Percentiles rank a stretch among this genome's conserved stretches.
These are phyloP conservation scores for Dusona sp. DNA, from an alignment of 2,888 invertebrate species.

Conservation along the genomic window DNA sequence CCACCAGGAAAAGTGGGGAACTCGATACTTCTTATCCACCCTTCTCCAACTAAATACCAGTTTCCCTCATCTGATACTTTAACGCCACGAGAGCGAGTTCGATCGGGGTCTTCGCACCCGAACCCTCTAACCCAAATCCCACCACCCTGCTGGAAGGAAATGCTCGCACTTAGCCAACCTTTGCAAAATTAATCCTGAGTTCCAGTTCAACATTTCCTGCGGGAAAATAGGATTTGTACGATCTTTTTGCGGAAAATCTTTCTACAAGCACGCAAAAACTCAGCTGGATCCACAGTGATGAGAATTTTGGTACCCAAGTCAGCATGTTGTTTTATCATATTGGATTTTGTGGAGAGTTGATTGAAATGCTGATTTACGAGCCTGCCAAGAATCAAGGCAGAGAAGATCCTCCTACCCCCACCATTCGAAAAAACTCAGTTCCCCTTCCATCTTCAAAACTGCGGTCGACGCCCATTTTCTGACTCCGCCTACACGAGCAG, in stretches of 20 bases:
- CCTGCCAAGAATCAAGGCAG: conserved; percentile 13
- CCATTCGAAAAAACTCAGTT: conserved; percentile 16
- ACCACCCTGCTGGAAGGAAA: conserved; percentile 57
- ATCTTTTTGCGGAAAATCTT: background rate
- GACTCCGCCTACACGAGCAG: conserved; percentile 52
- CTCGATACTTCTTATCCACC: conserved; percentile 12
- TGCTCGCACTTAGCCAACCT: background rate
- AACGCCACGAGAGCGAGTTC: conserved; percentile 18
- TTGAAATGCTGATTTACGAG: conserved; percentile 39
- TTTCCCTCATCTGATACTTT: background rate
- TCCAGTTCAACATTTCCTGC: background rate
- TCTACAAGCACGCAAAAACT: background rate
- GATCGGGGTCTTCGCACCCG: conserved; percentile 30
- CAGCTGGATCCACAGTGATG: background rate
- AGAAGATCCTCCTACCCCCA: conserved; percentile 26
- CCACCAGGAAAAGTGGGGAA: conserved; percentile 15
- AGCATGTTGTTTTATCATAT: conserved; percentile 11
- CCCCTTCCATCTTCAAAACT: conserved; percentile 8
- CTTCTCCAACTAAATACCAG: conserved; percentile 25
- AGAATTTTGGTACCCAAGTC: conserved; percentile 1
- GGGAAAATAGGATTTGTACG: background rate
- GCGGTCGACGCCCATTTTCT: conserved; percentile 49
- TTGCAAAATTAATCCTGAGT: background rate
- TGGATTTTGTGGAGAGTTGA: conserved; percentile 36
- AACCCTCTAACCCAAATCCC: conserved; percentile 17